Evolutionary conservation across 2,113 vertebrate genomes (phyloP).

Genomic region (Dolichotis patagonum): DNA sequence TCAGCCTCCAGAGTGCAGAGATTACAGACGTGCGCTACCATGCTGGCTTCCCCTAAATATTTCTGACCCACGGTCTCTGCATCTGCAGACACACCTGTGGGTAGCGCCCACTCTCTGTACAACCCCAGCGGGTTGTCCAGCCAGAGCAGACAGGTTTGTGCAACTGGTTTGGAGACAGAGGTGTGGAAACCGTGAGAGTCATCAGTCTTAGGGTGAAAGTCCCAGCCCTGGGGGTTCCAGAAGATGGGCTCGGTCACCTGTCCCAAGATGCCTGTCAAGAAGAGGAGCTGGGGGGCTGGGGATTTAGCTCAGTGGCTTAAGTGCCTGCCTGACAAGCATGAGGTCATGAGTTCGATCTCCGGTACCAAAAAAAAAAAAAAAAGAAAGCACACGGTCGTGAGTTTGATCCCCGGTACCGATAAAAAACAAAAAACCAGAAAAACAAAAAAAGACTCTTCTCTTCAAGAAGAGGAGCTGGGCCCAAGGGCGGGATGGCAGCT

Average conservation of each 20-base stretch:
- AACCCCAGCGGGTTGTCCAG: not conserved
- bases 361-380: too few species aligned
- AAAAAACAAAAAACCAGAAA: too few species aligned
- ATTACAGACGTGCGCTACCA: not conserved
- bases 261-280: not conserved
- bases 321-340: too few species aligned
- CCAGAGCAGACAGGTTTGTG: not conserved
- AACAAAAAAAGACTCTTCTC: too few species aligned
- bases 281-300: not conserved
- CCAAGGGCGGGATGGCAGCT: not conserved
- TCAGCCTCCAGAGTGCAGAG: not conserved
- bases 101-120: not conserved
- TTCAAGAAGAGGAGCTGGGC: not conserved
- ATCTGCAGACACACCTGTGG: not conserved
- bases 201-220: not conserved
- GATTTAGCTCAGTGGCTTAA: too few species aligned
- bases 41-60: not conserved
- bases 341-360: too few species aligned
- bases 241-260: not conserved
- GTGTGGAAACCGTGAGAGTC: not conserved
- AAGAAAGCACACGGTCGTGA: too few species aligned
- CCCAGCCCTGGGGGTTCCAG: not conserved
- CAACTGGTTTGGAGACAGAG: not conserved
- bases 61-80: not conserved
- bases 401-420: too few species aligned